phyloP scores from a whole-genome alignment of 2,797 vertebrate species.

The Hozukius guyotensis region DNA sequence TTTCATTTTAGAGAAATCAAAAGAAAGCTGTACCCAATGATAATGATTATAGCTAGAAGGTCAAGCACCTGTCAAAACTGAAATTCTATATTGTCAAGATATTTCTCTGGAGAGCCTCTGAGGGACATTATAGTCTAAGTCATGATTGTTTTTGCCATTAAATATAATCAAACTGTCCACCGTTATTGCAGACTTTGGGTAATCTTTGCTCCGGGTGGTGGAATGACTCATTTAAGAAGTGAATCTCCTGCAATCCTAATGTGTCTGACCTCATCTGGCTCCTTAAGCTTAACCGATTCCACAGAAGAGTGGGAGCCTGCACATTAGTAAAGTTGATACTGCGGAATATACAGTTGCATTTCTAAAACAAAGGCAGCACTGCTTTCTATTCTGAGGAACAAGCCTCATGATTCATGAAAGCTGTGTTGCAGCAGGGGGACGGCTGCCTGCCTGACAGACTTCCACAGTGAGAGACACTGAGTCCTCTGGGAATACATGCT shows the following conservation, averaged over 20 bases:
- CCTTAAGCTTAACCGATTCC: conserved; percentile 32
- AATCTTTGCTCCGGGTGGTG: conserved; percentile 47
- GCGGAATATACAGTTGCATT: conserved; percentile 33
- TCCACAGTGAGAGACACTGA: conserved; percentile 58
- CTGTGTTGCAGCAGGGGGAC: conserved; percentile 20
- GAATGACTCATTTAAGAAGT: conserved; percentile 52
- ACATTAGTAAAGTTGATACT: conserved; percentile 22
- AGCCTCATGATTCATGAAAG: conserved; percentile 64
- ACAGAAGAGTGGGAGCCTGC: conserved; percentile 18
- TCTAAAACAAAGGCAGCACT: conserved; percentile 27
- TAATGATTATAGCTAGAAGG: conserved; percentile 32
- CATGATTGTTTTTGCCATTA: conserved; percentile 55
- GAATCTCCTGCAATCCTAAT: conserved; percentile 22
- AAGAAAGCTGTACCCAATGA: conserved; percentile 41
- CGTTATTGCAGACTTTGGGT: conserved; percentile 44
- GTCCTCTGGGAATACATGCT: conserved; percentile 64
- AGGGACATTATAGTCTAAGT: conserved; percentile 35
- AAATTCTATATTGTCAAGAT: conserved; percentile 37
- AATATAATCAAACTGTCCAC: conserved; percentile 48
- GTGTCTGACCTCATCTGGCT: conserved; percentile 51
- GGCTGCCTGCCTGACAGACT: conserved; percentile 51
- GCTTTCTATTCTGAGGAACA: conserved; percentile 50
- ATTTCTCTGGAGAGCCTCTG: conserved; percentile 20
- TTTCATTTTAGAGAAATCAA: conserved; percentile 56
- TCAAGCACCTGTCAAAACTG: conserved; percentile 55